Evolutionary conservation across 2,113 vertebrate genomes (phyloP).

Genomic region (Laterallus jamaicensis): DNA sequence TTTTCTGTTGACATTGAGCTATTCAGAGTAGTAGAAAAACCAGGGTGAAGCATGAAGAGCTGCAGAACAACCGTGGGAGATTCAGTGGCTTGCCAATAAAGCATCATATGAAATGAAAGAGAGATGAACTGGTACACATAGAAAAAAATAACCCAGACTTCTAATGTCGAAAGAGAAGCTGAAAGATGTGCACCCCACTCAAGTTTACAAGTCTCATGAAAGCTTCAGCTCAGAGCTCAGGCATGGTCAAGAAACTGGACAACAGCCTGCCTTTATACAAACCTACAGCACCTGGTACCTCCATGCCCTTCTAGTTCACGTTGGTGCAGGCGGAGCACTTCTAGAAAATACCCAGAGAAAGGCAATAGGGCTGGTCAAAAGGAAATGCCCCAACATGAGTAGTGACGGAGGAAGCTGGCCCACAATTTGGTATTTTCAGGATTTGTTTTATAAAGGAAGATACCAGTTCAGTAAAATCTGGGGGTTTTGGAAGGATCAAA

Average conservation of each 20-base stretch:
- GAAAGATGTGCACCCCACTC: accelerated
- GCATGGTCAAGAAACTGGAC: not conserved
- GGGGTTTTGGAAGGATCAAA: not conserved
- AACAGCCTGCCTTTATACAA: not conserved
- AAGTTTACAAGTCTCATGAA: not conserved
- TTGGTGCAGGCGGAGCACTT: not conserved
- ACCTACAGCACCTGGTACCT: not conserved
- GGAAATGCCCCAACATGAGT: not conserved
- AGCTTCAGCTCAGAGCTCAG: not conserved
- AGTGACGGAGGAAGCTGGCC: not conserved
- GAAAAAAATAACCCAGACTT: not conserved
- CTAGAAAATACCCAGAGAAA: not conserved
- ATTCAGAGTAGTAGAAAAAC: not conserved
- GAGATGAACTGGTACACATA: not conserved
- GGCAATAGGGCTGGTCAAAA: not conserved
- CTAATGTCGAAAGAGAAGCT: not conserved
- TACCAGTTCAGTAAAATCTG: not conserved
- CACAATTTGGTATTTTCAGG: not conserved
- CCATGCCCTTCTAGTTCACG: not conserved
- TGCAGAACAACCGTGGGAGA: not conserved
- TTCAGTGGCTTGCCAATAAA: not conserved
- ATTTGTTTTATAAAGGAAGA: not conserved
- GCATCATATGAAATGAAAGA: not conserved
- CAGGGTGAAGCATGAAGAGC: not conserved
- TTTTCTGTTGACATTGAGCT: not conserved